phyloP scores from a whole-genome alignment of 2,797 vertebrate genomes.

The Amblyopsis hoosieri region DNA sequence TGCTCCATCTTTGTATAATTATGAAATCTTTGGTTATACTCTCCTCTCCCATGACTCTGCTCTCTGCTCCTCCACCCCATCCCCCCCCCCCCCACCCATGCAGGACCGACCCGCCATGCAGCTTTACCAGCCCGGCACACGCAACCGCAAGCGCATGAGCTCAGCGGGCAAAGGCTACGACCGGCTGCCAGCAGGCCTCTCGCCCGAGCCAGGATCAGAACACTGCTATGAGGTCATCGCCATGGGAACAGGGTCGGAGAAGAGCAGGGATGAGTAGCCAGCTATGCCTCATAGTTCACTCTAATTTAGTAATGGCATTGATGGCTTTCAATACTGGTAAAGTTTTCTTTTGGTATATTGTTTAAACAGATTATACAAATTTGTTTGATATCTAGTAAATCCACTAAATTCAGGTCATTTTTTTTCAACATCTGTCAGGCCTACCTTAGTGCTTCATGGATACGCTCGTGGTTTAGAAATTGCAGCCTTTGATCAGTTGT shows the following conservation, averaged over 20 bases:
- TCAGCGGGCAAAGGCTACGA: slow-evolving; percentile 83
- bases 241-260: slow-evolving; percentile 79
- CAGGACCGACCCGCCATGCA: slow-evolving; percentile 95
- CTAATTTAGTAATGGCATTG: slow-evolving; percentile 3
- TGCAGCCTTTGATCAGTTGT: slow-evolving; percentile 5
- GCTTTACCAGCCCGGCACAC: slow-evolving; percentile 89
- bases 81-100: slow-evolving; percentile 37
- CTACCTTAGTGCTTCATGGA: slow-evolving; percentile 10
- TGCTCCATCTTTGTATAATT: too few species aligned
- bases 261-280: slow-evolving; percentile 79
- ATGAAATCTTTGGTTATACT: slow-evolving; percentile 13
- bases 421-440: neutral
- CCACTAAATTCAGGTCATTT: neutral
- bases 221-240: slow-evolving; percentile 78
- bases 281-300: too few species aligned
- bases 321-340: slow-evolving; percentile 16
- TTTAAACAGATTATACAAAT: too few species aligned
- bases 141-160: slow-evolving; percentile 83
- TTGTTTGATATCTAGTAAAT: neutral
- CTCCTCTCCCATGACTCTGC: slow-evolving; percentile 58
- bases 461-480: neutral
- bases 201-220: slow-evolving; percentile 76
- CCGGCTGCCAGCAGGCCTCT: slow-evolving; percentile 65
- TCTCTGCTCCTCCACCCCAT: slow-evolving; percentile 35
- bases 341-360: slow-evolving; percentile 14